phyloP scores from a whole-genome alignment of 2,797 vertebrate genomes.

The Syngnathus rostellatus region DNA sequence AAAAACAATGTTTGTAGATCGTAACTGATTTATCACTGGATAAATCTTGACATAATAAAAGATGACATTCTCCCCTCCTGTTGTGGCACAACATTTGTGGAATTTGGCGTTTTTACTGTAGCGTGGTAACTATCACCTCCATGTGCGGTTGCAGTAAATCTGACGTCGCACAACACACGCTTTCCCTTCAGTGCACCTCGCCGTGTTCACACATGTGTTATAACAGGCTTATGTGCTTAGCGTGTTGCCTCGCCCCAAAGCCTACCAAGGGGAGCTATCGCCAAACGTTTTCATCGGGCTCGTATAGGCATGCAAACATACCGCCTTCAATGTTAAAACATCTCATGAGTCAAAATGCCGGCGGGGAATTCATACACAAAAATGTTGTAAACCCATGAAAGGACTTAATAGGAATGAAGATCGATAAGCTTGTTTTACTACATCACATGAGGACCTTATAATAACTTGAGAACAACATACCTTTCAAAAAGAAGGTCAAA shows the following conservation, averaged over 20 bases:
- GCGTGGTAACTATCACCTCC: constrained; percentile 14
- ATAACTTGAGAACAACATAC: constrained; percentile 3
- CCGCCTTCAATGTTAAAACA: constrained; percentile 14
- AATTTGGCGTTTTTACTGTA: constrained; percentile 6
- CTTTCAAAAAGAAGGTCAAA: constrained; percentile 8
- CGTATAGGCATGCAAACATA: constrained; percentile 20
- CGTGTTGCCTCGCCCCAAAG: constrained; percentile 41
- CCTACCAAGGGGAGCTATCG: constrained; percentile 53
- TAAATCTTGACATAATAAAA: constrained; percentile 1
- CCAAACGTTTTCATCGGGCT: constrained; percentile 38
- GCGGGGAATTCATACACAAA: constrained; percentile 35
- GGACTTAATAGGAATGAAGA: constrained; percentile 5
- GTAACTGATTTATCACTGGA: background rate
- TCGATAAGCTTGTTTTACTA: constrained; percentile 12
- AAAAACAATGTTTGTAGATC: background rate
- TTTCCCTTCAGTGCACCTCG: constrained; percentile 17
- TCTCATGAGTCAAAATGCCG: constrained; percentile 33
- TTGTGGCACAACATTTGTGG: constrained; percentile 6
- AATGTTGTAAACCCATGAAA: constrained; percentile 12
- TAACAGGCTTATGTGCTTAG: constrained; percentile 70
- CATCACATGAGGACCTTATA: constrained; percentile 3
- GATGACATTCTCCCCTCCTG: constrained; percentile 6
- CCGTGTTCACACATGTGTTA: constrained; percentile 64
- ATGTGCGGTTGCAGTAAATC: constrained; percentile 11
- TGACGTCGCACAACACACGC: constrained; percentile 9